Conservation (phyloP, 2,797 vertebrate species). For the Forpus xanthops region DNA sequence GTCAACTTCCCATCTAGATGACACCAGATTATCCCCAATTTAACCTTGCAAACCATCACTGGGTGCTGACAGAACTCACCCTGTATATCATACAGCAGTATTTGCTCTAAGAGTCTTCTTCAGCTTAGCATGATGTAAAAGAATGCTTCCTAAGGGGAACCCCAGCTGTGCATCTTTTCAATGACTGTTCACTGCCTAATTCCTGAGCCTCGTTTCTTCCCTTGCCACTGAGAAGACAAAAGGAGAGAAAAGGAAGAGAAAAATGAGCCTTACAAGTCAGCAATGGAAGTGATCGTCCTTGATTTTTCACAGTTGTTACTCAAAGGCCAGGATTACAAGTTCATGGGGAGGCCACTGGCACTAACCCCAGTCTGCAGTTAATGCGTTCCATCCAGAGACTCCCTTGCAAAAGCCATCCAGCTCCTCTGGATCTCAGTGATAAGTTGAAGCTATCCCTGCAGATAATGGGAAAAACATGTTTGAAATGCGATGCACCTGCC, state of each 20-base stretch:
- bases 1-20: not conserved
- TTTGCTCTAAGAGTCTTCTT: not conserved
- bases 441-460: not conserved
- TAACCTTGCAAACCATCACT: no score
- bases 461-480: slow-evolving; percentile 27
- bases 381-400: slow-evolving; percentile 41
- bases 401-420: not conserved
- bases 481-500: not conserved
- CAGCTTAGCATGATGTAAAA: rapidly evolving
- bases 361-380: slow-evolving; percentile 9
- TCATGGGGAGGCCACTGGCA: slow-evolving; percentile 57
- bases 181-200: not conserved
- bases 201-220: not conserved
- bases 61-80: not conserved
- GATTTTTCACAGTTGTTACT: slow-evolving; percentile 52
- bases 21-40: no score
- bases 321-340: slow-evolving; percentile 41
- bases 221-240: not conserved
- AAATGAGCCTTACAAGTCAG: not conserved
- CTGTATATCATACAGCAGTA: no score
- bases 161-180: not conserved
- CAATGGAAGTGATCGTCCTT: not conserved
- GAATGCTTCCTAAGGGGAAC: not conserved
- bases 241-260: not conserved
- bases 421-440: not conserved